phyloP scores from a whole-genome alignment of 2,888 invertebrate genomes.

The Acanthococcus lagerstroemiae region DNA sequence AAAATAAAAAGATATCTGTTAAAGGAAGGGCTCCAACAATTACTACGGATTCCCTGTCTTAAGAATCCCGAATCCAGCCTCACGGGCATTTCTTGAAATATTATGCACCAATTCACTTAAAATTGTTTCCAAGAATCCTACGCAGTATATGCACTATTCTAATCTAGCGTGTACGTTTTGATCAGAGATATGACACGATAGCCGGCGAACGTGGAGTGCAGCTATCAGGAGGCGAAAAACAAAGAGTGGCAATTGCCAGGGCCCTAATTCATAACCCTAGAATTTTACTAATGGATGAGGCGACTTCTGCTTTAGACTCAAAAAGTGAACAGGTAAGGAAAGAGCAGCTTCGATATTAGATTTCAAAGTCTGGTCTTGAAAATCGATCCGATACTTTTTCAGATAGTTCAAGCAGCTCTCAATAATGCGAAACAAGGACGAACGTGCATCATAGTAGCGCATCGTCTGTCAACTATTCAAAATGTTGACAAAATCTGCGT shows the following conservation, averaged over 20 bases:
- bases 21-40: no score
- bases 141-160: no score
- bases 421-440: constrained; percentile 70
- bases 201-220: no score
- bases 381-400: constrained; percentile 3
- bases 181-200: constrained; percentile 62
- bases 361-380: no score
- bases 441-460: constrained; percentile 79
- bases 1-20: background rate
- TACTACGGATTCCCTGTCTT: no score
- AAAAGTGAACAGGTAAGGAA: constrained; percentile 64
- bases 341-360: no score
- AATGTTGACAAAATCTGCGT: constrained; percentile 66
- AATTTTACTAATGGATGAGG: constrained; percentile 69
- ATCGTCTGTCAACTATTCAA: no score
- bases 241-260: constrained; percentile 74
- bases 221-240: constrained; percentile 73
- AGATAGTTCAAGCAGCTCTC: constrained; percentile 76
- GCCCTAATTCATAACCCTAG: constrained; percentile 68
- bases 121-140: no score
- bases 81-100: no score
- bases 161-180: no score
- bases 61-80: no score
- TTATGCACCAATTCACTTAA: no score
- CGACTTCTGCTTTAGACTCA: constrained; percentile 74